Evolutionary conservation across 2,888 invertebrate species (phyloP), one percentile per base, ranked within the genome.

Genomic region (Xanthia icteritia): DNA sequence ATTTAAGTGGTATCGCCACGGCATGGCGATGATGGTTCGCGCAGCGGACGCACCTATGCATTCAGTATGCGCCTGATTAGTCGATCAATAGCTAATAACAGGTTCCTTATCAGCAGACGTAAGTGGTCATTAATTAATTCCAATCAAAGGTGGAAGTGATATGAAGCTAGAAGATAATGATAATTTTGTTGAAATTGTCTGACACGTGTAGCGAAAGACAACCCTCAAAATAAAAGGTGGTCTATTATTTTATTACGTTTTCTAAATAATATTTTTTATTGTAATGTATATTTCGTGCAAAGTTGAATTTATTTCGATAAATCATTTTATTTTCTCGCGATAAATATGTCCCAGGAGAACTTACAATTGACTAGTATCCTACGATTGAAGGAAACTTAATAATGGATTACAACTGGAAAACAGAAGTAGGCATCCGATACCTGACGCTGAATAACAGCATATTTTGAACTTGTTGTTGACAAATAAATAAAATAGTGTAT

Each of bases 101-200:
- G 70, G 73, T 71, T 71, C 27, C 64, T 84, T 76, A 84, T 81
- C 78, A 31, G 63, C 31, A 68, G 48, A 51, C 65, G 39, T 68
- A 66, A 83, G 73, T 79, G 79, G 61, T 70, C 63, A 73, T 73
- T 75, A 82, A 83, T 82, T 72, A 75, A 82, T 72, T 65, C 56
- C 72, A 76, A 82, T 82, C 63, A 51, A 69, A 68, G n/a, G 69
- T 69, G 36, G 63, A 58, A 67, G 54, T 77, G 74, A 58, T 75
- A 72, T n/a, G 27, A n/a, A 31, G 54, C 27, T n/a, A 39, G 31
- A 31, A 76, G 23, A 69, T 56, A 69, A 74, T 45, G 31, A 76
- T 42, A 20, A 66, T 42, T 42, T 42, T 42, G 42, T 42, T 42
- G 42, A 42, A 9, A 42, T 39, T 60, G n/a, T 74, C 5, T 15